Evolutionary conservation across 2,888 invertebrate species (phyloP), one percentile per base, ranked within the genome.

Genomic region (Apamea anceps): DNA sequence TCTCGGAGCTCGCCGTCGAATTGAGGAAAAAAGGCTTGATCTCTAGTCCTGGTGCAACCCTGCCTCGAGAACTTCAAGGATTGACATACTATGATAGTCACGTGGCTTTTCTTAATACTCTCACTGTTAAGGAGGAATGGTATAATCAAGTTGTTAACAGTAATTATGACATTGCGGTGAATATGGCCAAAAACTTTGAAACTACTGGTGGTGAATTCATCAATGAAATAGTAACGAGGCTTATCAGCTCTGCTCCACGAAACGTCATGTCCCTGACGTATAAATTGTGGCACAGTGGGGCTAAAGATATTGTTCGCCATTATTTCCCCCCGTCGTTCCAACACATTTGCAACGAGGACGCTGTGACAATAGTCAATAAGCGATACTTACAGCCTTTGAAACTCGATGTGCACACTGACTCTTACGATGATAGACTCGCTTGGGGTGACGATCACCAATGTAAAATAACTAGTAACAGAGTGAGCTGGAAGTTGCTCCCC

Each of bases 401-500:
- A 76, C 68, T 93, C 25, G 90, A 88, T 67, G 72, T 62, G 1
- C 57, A 82, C 57, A 54, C 66, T 6, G 89, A 91, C 74, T 37
- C 25, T 1, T 75, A 86, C 57, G 79, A 85, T 32, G 89, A 91
- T 67, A 89, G 87, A 71, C 74, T 84, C n/a, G 90, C 85, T 13
- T 90, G 87, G 86, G 92, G 92, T 7, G 89, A 91, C 37, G 42
- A 74, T 7, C 74, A 32, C 21, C 48, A 45, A 48, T n/a, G 65
- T 72, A 82, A 88, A 13, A 79, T 84, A 32, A 78, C 82, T 8
- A 88, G 85, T 28, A 51, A 70, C 28, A 84, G 86, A 78, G 77
- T 91, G 1, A 81, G 82, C 57, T 93, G 93, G 93, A 89, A 87
- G 67, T 2, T 93, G 7, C 70, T 82, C 45, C 90, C 93, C 0